These are phyloP conservation scores for Rugalucina vietnamica DNA, from an alignment of 2,888 invertebrate species.

Conservation along the genomic window DNA sequence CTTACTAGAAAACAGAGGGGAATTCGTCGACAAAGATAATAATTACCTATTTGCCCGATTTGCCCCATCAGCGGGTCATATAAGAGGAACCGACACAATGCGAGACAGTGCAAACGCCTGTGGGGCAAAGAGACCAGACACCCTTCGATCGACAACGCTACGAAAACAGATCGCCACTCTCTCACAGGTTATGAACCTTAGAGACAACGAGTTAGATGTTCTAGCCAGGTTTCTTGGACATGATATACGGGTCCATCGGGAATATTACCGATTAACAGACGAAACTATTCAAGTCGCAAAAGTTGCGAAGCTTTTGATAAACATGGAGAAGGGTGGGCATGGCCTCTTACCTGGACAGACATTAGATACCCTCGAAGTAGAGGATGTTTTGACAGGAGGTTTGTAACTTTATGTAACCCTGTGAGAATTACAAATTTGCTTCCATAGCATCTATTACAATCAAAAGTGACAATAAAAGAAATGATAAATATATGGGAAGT, in stretches of 20 bases:
- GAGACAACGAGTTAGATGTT: conserved; percentile 27
- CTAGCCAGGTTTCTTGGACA: conserved; percentile 31
- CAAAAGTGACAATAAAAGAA: no score
- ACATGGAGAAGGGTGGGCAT: neutral
- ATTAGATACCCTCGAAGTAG: neutral
- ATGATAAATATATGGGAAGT: no score
- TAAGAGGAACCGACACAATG: conserved; percentile 20
- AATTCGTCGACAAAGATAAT: neutral
- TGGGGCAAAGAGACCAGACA: conserved; percentile 24
- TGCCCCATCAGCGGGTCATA: neutral
- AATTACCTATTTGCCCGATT: neutral
- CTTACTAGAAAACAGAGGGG: neutral
- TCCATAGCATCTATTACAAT: no score
- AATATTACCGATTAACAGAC: conserved; percentile 32
- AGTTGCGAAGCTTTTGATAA: conserved; percentile 21
- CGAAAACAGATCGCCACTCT: conserved; percentile 33
- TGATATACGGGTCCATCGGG: conserved; percentile 27
- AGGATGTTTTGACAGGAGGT: no score
- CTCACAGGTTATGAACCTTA: conserved; percentile 13
- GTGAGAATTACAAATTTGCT: no score
- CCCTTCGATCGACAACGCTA: conserved; percentile 21
- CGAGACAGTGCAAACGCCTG: neutral
- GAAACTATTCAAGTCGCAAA: conserved; percentile 26
- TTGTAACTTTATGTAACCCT: no score
- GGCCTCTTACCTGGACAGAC: neutral